Percentiles rank a stretch among this genome's conserved stretches.
These are phyloP conservation scores for Lycaon pictus DNA, from an alignment of 2,113 vertebrate species.

Conservation along the genomic window DNA sequence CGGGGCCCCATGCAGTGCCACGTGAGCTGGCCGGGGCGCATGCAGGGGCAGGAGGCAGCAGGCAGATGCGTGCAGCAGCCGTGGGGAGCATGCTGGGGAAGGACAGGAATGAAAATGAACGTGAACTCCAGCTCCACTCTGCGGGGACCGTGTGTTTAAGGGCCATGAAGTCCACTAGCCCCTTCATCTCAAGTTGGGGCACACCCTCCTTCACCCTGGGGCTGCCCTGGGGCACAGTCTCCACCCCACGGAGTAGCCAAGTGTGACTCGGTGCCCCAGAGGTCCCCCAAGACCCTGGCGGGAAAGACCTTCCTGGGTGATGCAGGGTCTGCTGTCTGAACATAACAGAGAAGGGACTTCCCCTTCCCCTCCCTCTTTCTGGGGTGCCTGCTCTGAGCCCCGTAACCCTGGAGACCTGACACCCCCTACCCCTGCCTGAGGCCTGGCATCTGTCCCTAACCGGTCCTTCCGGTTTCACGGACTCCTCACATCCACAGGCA, in stretches of 20 bases:
- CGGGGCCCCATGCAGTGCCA: neutral
- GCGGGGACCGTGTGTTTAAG: neutral
- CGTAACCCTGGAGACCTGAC: neutral
- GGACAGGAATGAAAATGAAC: neutral
- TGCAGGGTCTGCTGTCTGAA: neutral
- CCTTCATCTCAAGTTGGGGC: neutral
- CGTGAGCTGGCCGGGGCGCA: neutral
- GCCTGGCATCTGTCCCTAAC: neutral
- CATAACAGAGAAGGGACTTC: neutral
- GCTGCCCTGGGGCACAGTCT: neutral
- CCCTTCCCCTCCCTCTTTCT: too few species aligned
- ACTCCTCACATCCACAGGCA: neutral
- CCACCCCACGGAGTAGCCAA: neutral
- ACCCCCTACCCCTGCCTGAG: neutral
- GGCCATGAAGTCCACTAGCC: neutral
- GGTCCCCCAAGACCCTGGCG: fast-evolving
- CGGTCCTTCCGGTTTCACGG: neutral
- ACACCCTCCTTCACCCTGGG: neutral
- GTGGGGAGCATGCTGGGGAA: neutral
- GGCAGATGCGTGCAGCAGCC: neutral
- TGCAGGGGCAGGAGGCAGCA: slow-evolving; percentile 36
- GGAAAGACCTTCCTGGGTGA: neutral
- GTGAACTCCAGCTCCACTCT: neutral
- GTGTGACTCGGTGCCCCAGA: too few species aligned
- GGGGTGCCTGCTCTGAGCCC: neutral